These are phyloP conservation scores for Tragulus kanchil DNA, from an alignment of 2,113 vertebrate species.

Conservation along the genomic window DNA sequence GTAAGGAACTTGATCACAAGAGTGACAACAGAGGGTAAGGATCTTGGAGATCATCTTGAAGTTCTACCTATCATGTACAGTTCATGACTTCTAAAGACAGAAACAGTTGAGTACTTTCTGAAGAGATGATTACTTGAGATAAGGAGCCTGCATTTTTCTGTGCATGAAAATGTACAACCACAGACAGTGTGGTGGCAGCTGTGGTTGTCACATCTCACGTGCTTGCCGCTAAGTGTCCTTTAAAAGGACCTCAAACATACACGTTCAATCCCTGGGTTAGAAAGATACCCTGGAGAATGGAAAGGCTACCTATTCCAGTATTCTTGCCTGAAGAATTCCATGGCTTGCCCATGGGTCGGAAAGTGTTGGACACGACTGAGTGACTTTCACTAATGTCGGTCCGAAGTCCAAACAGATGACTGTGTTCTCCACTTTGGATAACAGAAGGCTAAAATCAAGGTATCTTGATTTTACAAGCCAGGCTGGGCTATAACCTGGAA, in stretches of 20 bases:
- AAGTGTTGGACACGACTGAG: too few relatives aligned
- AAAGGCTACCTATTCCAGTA: too few relatives aligned
- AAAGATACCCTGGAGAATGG: too few relatives aligned
- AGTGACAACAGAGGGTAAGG: neutral
- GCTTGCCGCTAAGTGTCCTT: neutral
- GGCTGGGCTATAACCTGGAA: neutral
- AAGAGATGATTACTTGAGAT: neutral
- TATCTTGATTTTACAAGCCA: neutral
- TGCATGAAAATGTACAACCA: neutral
- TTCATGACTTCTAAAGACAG: neutral
- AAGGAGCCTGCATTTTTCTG: neutral
- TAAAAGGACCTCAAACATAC: neutral
- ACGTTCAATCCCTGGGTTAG: too few relatives aligned
- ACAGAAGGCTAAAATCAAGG: neutral
- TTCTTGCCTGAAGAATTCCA: too few relatives aligned
- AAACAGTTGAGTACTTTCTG: neutral
- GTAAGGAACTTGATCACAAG: neutral
- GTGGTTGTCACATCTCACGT: neutral
- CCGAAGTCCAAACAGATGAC: neutral
- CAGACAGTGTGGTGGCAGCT: accelerated
- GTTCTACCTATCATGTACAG: neutral
- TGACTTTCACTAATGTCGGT: too few relatives aligned
- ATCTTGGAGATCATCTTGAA: neutral
- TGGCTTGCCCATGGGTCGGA: too few relatives aligned
- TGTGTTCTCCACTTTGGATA: neutral